A percentile compares a stretch with the other conserved stretches of the same genome.
Evolutionary conservation across 2,113 vertebrate genomes (phyloP).

Genomic region (Candoia aspera): DNA sequence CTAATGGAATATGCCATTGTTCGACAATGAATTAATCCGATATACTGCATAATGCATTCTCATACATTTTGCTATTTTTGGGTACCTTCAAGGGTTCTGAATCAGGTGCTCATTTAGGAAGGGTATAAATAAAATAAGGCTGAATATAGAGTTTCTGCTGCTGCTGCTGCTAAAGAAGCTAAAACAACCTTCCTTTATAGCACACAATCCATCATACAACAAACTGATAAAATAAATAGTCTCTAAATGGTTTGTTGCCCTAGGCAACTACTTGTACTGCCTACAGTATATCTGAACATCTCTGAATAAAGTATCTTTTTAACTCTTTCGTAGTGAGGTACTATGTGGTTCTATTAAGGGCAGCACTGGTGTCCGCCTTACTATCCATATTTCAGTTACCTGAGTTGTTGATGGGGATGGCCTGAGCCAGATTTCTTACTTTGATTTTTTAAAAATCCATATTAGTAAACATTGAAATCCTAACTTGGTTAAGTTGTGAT

Average conservation of each 20-base stretch:
- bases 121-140: background rate
- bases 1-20: constrained; percentile 37
- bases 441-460: background rate
- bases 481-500: background rate
- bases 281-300: constrained; percentile 42
- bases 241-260: constrained; percentile 62
- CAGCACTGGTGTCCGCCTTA: background rate
- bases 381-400: background rate
- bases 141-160: constrained; percentile 10
- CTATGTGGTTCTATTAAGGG: background rate
- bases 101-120: constrained; percentile 16
- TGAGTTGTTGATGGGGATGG: background rate
- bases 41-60: constrained; percentile 45
- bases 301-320: constrained; percentile 40
- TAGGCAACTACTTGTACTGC: constrained; percentile 65
- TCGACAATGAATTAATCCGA: constrained; percentile 45
- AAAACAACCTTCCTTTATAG: constrained; percentile 40
- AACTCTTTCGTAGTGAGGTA: constrained; percentile 44
- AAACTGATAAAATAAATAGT: constrained; percentile 51
- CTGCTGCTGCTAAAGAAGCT: constrained; percentile 3
- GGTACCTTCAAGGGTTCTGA: constrained; percentile 45
- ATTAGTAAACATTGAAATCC: background rate
- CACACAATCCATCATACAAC: constrained; percentile 32
- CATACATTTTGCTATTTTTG: constrained; percentile 41
- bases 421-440: background rate